Base-by-base conservation (phyloP, 2,113 vertebrate species). In the Ctenomys sociabilis region DNA sequence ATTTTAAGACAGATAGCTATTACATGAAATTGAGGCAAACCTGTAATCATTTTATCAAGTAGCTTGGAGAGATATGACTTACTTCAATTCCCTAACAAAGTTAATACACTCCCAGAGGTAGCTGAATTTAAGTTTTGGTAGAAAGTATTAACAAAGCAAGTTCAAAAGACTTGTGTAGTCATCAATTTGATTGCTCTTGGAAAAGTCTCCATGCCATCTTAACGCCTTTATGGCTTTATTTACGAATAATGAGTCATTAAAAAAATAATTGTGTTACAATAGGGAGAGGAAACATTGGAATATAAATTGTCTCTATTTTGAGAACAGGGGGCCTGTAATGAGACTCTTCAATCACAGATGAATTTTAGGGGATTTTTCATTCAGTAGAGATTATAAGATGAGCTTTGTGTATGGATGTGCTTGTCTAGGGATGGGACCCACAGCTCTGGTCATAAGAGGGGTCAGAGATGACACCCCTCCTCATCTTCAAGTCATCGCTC, bases 91-190 rank as follows among this genome's bases (percentile, higher is more conserved):
- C n/a, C 72, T 30, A 43, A 17, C 28, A 59, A 90, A 28, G 52
- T 88, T 85, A 90, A 88, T 92, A 85, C 40, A n/a, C 78, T 61
- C 64, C 66, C 13, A 57, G 83, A 88, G 85, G 30, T 63, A 52
- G 37, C n/a, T 61, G 59, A 93, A 78, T 90, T 93, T 85, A 88
- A 83, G 80, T 94, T 96, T 90, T 91, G 40, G 49, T 83, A 86
- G 63, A 82, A 93, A 26, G 26, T 73, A n/a, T 95, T 94, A 82
- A 85, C 45, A 88, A 66, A 95, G 73, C n/a, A 63, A 59, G 17
- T 87, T 83, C 35, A 52, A 84, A 88, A 85, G 63, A 84, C 90
- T 59, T 66, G 12, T 59, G 81, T 59, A 70, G 83, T 84, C 61
- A 86, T 88, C 35, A 86, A 40, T 89, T 92, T 22, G 22, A 43